Evolutionary conservation across 2,113 vertebrate genomes (phyloP), one percentile per base, ranked within the genome.

Genomic region (Elephas maximus): DNA sequence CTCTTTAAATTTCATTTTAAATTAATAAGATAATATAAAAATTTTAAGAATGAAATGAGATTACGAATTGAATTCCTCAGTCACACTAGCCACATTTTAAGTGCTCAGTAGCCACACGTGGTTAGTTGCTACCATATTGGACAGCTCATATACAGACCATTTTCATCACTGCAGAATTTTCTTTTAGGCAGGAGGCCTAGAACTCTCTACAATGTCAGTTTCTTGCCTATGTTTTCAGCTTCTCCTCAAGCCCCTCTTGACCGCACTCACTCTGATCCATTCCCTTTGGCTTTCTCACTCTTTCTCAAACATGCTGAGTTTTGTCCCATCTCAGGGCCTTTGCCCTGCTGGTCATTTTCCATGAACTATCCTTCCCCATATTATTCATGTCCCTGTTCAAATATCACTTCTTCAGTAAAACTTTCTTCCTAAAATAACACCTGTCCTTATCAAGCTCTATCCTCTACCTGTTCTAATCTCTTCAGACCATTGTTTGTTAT

Each of bases 1-100:
- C 17, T 78, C 10, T 77, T 90, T 90, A 12, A 69, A 82, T 62
- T 30, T 81, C 81, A 87, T 79, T 90, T 84, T 86, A 90, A 78
- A 44, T 91, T 84, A 63, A 79, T 76, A 30, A 67, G 57, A 74
- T 69, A 91, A 26, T 60, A 23, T 65, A 21, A 7, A 41, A 23
- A 41, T 48, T 90, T 57, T 26, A 84, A 95, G 85, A n/a, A 83
- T 67, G 41, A 23, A 91, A 65, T 91, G 37, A 33, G 65, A 87
- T 78, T 11, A 69, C 30, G 69, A 77, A 65, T 76, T 81, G 24
- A 91, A 7, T 73, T n/a, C 26, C 33, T 94, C 33, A 51, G 60
- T 67, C 69, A 37, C 2, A n/a, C 12, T 88, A 62, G 21, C 26
- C 28, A 63, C 30, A 73, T 92, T 88, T 65, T 1, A 11, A 41